Base-by-base conservation (phyloP, 2,113 vertebrate species). In the Eupsittula cactorum region DNA sequence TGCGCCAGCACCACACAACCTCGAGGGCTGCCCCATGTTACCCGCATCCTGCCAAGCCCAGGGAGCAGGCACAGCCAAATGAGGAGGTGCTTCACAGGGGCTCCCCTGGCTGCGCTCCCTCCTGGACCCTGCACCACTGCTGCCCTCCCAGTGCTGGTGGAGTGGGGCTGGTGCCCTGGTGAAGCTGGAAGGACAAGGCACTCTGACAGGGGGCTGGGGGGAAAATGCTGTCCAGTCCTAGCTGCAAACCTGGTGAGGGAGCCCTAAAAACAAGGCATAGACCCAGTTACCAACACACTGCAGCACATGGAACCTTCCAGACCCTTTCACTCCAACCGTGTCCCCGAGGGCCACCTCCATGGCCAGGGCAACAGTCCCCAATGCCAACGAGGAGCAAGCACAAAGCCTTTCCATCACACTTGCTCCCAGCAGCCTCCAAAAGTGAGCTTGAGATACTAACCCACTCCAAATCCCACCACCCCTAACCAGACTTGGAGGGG, bases 391-490 rank as follows among this genome's bases (percentile, higher is more conserved):
- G 33, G 8, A 64, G 29, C 77, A 55, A 64, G 33, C 77, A 44
- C 50, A 29, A 19, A 87, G 14, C 6, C n/a, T 13, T 52, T 12
- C 25, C 46, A 17, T 17, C 23, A 20, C 8, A 8, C 27, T 24
- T 78, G 5, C 44, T 39, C 16, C 41, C 90, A 49, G 15, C 46
- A 76, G 33, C 16, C 37, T 27, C 25, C 7, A 33, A 74, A 79
- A 7, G 6, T 2, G 0, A 3, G 3, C 25, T 64, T 29, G 25
- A 78, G 9, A 12, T 6, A 3, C 6, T 1, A 4, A 69, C 2
- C 0, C 13, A 16, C 74, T 49, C 23, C 39, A 25, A 73, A 57
- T 16, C 27, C 3, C 23, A 4, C 28, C 31, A n/a, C 11, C 7
- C 17, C 12, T 16, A 12, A 5, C 10, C 31, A 69, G 7, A 24